phyloP scores from a whole-genome alignment of 2,888 invertebrate species.

The Nasonia oneida region DNA sequence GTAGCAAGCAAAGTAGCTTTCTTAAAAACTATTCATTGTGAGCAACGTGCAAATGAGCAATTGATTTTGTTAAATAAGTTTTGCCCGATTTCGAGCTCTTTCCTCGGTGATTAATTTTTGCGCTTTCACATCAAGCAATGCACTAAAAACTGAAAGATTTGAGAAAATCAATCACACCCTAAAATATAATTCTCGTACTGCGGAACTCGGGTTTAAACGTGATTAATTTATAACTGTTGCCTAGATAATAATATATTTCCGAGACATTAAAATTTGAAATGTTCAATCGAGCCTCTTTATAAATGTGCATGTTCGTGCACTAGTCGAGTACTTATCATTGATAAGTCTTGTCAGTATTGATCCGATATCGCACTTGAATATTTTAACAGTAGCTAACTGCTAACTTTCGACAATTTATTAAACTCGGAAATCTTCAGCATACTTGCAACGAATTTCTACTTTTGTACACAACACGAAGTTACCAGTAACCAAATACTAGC shows the following conservation, averaged over 20 bases:
- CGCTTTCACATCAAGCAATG: neutral
- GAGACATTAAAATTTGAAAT: neutral
- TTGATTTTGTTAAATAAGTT: slow-evolving; percentile 23
- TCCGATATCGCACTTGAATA: neutral
- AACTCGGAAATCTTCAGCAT: neutral
- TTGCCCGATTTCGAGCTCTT: neutral
- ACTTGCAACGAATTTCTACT: neutral
- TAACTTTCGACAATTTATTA: neutral
- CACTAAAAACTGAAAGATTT: neutral
- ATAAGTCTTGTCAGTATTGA: neutral
- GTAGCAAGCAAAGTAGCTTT: slow-evolving; percentile 32
- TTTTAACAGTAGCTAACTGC: neutral
- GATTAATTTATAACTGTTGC: neutral
- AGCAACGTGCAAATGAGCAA: neutral
- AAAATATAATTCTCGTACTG: neutral
- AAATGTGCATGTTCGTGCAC: neutral
- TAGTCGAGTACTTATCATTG: neutral
- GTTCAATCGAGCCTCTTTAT: neutral
- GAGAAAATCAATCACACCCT: neutral
- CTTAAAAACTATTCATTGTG: slow-evolving; percentile 32
- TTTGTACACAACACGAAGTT: neutral
- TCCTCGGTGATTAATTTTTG: neutral
- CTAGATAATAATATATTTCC: neutral
- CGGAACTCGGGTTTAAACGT: neutral
- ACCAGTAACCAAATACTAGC: neutral